Evolutionary conservation across 2,113 vertebrate species (phyloP).

Genomic region (Callithrix jacchus): DNA sequence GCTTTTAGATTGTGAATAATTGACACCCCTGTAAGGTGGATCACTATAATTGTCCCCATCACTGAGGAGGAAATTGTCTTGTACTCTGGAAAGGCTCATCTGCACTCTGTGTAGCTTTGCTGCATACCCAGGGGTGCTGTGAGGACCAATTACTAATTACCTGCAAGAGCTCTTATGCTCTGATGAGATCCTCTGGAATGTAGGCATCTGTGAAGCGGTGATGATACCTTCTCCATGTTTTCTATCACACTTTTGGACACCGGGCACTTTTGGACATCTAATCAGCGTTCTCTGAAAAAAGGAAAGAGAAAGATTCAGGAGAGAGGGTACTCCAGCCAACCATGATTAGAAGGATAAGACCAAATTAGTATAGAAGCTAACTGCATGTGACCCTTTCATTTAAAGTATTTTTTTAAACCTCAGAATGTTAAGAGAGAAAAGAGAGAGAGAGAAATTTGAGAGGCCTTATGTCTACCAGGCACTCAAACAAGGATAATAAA

Average conservation of each 20-base stretch:
- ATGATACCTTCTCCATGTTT: background rate
- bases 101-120: background rate
- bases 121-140: background rate
- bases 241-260: background rate
- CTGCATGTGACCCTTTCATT: background rate
- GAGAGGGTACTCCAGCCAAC: accelerated
- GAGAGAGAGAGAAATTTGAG: background rate
- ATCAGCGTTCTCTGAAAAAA: background rate
- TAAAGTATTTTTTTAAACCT: background rate
- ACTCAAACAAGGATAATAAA: background rate
- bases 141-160: conserved; percentile 59
- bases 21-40: conserved; percentile 20
- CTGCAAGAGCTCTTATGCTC: conserved; percentile 1
- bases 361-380: background rate
- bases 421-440: background rate
- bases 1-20: conserved; percentile 38
- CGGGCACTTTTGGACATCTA: background rate
- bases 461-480: background rate
- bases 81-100: background rate
- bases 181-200: conserved; percentile 35
- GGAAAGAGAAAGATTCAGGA: background rate
- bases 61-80: conserved; percentile 48
- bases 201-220: background rate
- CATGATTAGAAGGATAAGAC: background rate
- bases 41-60: conserved; percentile 48